phyloP scores from a whole-genome alignment of 2,113 vertebrate genomes.

The Ardeotis arabs region DNA sequence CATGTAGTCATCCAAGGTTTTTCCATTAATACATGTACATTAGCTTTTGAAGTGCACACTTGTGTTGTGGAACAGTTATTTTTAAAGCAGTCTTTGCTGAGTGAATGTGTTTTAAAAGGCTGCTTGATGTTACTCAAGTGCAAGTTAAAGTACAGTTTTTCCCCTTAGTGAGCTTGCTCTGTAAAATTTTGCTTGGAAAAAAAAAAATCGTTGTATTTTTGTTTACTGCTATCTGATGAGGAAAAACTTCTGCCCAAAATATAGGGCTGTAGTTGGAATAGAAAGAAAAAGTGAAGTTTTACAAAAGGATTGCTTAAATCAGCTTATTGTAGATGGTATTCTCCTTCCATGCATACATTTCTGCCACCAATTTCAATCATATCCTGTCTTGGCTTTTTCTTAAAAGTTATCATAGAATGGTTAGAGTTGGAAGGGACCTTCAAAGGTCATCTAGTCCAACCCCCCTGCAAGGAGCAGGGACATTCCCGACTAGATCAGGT shows the following conservation, averaged over 20 bases:
- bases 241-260: background rate
- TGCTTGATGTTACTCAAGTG: background rate
- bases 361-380: background rate
- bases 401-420: background rate
- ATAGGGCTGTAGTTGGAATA: background rate
- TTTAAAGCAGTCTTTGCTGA: background rate
- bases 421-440: too few species aligned
- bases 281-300: background rate
- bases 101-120: background rate
- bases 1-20: background rate
- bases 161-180: background rate
- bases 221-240: background rate
- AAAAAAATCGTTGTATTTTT: background rate
- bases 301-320: background rate
- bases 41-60: background rate
- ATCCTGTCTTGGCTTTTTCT: background rate
- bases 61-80: background rate
- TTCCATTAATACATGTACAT: background rate
- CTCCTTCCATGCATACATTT: background rate
- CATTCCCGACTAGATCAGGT: too few species aligned
- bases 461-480: too few species aligned
- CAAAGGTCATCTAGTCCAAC: too few species aligned
- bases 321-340: background rate
- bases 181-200: background rate
- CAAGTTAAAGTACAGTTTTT: background rate